Evolutionary conservation across 2,113 vertebrate genomes (phyloP).

Genomic region (Mustelus asterias): DNA sequence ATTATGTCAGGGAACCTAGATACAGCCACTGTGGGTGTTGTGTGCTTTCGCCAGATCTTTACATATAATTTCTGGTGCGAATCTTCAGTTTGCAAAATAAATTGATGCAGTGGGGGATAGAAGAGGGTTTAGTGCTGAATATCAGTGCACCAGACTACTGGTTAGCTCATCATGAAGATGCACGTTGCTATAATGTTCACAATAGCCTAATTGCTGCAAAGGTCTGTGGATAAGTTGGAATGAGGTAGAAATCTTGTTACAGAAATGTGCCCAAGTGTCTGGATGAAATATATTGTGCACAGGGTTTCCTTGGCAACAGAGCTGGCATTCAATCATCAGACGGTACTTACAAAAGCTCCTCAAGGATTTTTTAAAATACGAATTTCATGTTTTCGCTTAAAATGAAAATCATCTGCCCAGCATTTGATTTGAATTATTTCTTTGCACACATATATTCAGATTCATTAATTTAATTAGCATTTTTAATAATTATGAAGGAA

Average conservation of each 20-base stretch:
- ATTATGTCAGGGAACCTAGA: background rate
- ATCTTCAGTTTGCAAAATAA: background rate
- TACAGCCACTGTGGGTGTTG: background rate
- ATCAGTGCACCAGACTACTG: background rate
- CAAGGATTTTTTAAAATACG: background rate
- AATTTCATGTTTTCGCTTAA: background rate
- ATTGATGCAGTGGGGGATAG: background rate
- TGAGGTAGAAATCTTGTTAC: conserved; percentile 6
- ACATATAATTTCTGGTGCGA: background rate
- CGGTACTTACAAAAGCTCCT: background rate
- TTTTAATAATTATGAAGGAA: background rate
- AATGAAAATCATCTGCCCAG: background rate
- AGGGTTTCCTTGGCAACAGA: conserved; percentile 2
- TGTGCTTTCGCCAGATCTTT: background rate
- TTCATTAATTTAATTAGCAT: background rate
- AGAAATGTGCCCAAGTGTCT: conserved; percentile 15
- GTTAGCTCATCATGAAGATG: conserved; percentile 4
- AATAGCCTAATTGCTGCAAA: conserved; percentile 6
- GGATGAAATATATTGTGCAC: background rate
- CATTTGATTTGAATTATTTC: background rate
- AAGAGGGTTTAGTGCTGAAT: background rate
- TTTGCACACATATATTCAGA: background rate
- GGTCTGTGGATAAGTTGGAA: conserved; percentile 6
- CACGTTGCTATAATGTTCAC: background rate
- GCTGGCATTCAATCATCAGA: conserved; percentile 13